Percentiles rank a stretch among this genome's conserved stretches.
These are phyloP conservation scores for Perca flavescens DNA, from an alignment of 2,113 vertebrate species.

Conservation along the genomic window DNA sequence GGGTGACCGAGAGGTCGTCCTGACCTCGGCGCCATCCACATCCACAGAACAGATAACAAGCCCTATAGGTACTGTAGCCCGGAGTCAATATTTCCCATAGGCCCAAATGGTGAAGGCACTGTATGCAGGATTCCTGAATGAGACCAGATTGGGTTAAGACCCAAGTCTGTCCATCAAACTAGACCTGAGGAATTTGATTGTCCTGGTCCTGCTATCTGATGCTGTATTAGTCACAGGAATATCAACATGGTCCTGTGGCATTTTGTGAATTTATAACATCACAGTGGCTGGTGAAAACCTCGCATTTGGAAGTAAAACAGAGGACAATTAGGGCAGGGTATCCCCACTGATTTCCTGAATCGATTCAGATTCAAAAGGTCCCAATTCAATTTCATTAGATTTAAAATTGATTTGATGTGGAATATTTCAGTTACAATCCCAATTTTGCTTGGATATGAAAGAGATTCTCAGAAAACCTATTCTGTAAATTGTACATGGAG, in stretches of 20 bases:
- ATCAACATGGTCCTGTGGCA: background rate
- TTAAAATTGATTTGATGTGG: too few relatives aligned
- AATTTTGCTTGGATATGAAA: too few relatives aligned
- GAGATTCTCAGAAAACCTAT: too few relatives aligned
- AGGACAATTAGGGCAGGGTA: background rate
- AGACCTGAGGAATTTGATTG: background rate
- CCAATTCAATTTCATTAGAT: too few relatives aligned
- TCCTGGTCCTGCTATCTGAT: background rate
- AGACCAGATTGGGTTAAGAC: constrained; percentile 3
- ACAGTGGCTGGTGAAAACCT: background rate
- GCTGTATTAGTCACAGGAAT: background rate
- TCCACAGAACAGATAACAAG: constrained; percentile 40
- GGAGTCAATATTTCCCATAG: background rate
- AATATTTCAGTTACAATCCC: too few relatives aligned
- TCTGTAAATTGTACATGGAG: too few relatives aligned
- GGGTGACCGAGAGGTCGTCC: constrained; percentile 31
- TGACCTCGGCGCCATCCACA: constrained; percentile 44
- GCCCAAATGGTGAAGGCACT: background rate
- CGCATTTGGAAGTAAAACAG: background rate
- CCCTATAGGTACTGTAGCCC: constrained; percentile 1
- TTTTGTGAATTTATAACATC: background rate
- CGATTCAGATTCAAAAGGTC: too few relatives aligned
- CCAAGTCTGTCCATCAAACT: constrained; percentile 26
- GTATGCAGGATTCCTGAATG: constrained; percentile 22
- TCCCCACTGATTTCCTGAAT: too few relatives aligned